phyloP scores from a whole-genome alignment of 2,113 vertebrate species.

The Formicarius rufipectus region DNA sequence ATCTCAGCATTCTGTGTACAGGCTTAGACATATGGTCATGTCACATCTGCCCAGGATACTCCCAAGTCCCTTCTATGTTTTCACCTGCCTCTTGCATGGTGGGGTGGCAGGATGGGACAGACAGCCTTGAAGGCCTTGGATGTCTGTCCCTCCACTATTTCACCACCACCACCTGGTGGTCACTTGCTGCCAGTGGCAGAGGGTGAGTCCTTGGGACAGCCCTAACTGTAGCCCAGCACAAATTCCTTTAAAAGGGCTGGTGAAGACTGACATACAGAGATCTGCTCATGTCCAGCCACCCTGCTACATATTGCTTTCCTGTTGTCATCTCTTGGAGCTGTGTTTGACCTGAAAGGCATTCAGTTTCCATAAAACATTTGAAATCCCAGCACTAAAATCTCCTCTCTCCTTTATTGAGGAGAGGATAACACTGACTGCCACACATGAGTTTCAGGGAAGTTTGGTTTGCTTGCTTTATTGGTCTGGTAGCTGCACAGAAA shows the following conservation, averaged over 20 bases:
- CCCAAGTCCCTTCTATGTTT: background rate
- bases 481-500: background rate
- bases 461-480: background rate
- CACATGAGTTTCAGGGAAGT: rapidly evolving
- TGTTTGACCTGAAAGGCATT: background rate
- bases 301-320: background rate
- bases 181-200: background rate
- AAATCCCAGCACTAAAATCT: background rate
- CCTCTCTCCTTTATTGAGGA: background rate
- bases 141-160: background rate
- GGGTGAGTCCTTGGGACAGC: background rate
- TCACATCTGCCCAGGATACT: background rate
- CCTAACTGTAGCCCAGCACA: background rate
- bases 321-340: background rate
- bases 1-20: background rate
- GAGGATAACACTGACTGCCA: background rate
- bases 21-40: background rate
- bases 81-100: background rate
- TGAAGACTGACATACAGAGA: background rate
- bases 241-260: background rate
- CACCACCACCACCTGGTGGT: background rate
- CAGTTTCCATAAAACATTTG: background rate
- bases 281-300: background rate
- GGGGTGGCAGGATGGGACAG: background rate
- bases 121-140: background rate